Base-by-base conservation (phyloP, 2,797 vertebrate genomes). In the Mionectes olivaceus region DNA sequence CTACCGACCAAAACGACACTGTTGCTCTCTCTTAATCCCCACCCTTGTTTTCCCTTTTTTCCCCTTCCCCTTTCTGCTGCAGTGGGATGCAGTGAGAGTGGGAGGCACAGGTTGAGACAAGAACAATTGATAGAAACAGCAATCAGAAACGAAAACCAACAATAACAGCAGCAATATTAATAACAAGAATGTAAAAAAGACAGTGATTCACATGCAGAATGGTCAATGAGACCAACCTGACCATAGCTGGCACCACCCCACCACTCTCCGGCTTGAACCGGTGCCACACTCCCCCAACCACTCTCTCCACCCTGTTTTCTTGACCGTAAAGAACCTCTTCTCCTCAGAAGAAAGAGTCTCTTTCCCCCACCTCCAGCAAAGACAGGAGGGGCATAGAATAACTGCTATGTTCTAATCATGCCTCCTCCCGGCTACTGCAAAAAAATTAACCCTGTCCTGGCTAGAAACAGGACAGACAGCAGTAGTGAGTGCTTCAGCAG, bases 1-100 rank as follows among this genome's bases (percentile, higher is more conserved):
- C 6, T 10, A 7, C 33, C 11, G 21, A 46, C 28, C 39, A 60
- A 46, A 60, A 16, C 60, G 17, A 35, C 30, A 7, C 21, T 33
- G 53, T 46, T 59, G 21, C 14, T 53, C 0, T 0, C 14, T 74
- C 39, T 74, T 4, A 2, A 4, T 30, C 25, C 9, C 24, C 6
- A 4, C 18, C 17, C 11, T 14, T 0, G 0, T 53, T 60, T 74
- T 41, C 28, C 11, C 17, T 0, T 0, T 53, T 60, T 74, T 41
- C 28, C 10, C 7, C 46, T 87, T 5, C 24, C 13, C 8, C 57
- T 59, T 39, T 30, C 21, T 74, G 21, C 21, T 74, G 39, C 6
- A 39, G 9, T 5, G 12, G 18, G 35, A 35, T 61, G 25, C 18
- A 75, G 9, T 68, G 30, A 61, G 69, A 68, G 53, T 4, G 25